These are phyloP conservation scores for Carapus acus DNA, from an alignment of 2,797 vertebrate genomes.

Conservation along the genomic window DNA sequence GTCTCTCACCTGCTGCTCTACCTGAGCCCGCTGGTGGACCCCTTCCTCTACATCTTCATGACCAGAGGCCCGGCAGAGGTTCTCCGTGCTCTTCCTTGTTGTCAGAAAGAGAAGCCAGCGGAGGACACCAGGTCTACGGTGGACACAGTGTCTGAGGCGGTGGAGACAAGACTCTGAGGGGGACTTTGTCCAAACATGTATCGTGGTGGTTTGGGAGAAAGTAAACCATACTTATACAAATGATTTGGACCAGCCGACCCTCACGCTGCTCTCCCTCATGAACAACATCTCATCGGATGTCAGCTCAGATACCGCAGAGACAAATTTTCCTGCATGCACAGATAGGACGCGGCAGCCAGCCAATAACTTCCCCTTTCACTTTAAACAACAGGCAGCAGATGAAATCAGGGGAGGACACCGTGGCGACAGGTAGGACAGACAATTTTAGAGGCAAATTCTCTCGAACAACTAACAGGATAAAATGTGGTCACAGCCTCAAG, in stretches of 20 bases:
- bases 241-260: no score
- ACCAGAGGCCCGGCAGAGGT: slow-evolving; percentile 57
- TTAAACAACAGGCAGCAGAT: no score
- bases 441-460: slow-evolving; percentile 20
- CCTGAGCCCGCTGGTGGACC: slow-evolving; percentile 65
- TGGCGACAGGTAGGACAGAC: slow-evolving; percentile 3
- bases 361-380: no score
- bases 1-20: slow-evolving; percentile 61
- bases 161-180: slow-evolving; percentile 56
- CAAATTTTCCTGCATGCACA: no score
- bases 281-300: no score
- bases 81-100: slow-evolving; percentile 52
- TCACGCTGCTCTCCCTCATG: no score
- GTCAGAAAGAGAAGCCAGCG: slow-evolving; percentile 3
- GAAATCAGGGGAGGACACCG: no score
- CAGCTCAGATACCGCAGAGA: no score
- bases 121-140: slow-evolving; percentile 27
- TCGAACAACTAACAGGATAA: slow-evolving; percentile 72
- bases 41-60: slow-evolving; percentile 65
- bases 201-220: not conserved
- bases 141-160: slow-evolving; percentile 53
- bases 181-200: not conserved
- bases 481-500: slow-evolving; percentile 53
- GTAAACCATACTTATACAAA: not conserved
- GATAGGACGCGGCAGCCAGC: no score